These are phyloP conservation scores for Brenthis daphne DNA, from an alignment of 2,888 invertebrate genomes.

Conservation along the genomic window DNA sequence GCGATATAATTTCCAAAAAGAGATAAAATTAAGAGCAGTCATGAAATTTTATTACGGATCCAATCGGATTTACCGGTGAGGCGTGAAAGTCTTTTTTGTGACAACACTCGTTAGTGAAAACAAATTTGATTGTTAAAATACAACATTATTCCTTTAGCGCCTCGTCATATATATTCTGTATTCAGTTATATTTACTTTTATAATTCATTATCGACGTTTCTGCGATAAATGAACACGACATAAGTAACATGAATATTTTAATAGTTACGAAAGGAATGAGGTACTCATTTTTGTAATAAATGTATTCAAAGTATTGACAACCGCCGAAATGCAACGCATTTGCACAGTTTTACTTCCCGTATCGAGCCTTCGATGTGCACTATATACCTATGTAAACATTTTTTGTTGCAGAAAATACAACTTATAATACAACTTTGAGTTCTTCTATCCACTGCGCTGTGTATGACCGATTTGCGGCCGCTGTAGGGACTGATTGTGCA, in stretches of 20 bases:
- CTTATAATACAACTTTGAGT: no score
- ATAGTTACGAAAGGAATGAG: neutral
- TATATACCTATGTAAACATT: no score
- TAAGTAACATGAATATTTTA: neutral
- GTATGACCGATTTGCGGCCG: no score
- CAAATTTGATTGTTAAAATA: conserved; percentile 11
- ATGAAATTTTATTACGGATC: conserved; percentile 18
- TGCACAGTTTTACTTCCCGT: no score
- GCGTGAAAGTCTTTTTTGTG: conserved; percentile 18
- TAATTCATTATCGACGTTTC: neutral
- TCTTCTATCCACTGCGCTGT: no score
- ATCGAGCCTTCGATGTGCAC: no score
- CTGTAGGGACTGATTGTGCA: no score
- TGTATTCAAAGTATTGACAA: no score
- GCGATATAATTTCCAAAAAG: conserved; percentile 14
- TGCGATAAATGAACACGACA: neutral
- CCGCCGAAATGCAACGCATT: no score
- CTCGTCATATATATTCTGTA: neutral
- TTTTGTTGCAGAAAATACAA: no score
- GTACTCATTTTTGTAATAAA: neutral
- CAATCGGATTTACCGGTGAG: conserved; percentile 11
- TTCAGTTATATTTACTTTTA: neutral
- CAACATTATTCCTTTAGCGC: neutral
- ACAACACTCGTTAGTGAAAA: conserved; percentile 19
- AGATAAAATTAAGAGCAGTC: conserved; percentile 13